Evolutionary conservation across 1,140 invertebrate species (phyloP), one percentile per base, ranked within the genome.

Genomic region (Latrodectus geometricus): DNA sequence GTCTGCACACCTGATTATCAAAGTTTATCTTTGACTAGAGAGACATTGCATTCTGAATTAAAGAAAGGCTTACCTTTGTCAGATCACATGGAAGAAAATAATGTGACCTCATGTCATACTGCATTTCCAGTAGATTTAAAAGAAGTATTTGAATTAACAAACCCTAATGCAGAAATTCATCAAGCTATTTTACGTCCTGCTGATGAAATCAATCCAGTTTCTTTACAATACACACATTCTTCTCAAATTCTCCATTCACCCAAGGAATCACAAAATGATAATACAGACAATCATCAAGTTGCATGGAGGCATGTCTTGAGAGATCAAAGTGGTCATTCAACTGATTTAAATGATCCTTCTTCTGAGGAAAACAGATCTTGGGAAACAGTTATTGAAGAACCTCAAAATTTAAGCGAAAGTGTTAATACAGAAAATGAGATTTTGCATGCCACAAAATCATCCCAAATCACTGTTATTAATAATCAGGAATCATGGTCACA

Each of bases 101-200:
- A 21, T 49, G 75, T 86, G 4, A 61, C 83, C 7, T 35, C 74
- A 8, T 86, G 83, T n/a, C 83, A 86, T 54, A 87, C 85, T 61
- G 85, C 85, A 50, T 87, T 87, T 80, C 85, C 85, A 15, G 85
- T 87, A 5, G 77, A 87, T 66, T 56, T 87, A 12, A 87, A 87
- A 74, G 85, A 87, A 80, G 85, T 87, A 5, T 87, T 87, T 75
- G 85, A 87, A 21, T 21, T 87, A 9, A 87, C 85, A 3, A 87
- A 80, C 52, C 85, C 85, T 11, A 80, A 76, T 68, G 20, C 76
- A 15, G 85, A 87, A 66, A 80, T 87, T 54, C 76, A 87, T 56
- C 85, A 87, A 50, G 77, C 85, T 20, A 66, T 87, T 35, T 20
- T 87, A 9, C 65, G 85, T 20, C 77, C 76, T 7, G 8, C 66